These are phyloP conservation scores for Eurystomus glaucurus DNA, from an alignment of 2,797 vertebrate species.

Conservation along the genomic window DNA sequence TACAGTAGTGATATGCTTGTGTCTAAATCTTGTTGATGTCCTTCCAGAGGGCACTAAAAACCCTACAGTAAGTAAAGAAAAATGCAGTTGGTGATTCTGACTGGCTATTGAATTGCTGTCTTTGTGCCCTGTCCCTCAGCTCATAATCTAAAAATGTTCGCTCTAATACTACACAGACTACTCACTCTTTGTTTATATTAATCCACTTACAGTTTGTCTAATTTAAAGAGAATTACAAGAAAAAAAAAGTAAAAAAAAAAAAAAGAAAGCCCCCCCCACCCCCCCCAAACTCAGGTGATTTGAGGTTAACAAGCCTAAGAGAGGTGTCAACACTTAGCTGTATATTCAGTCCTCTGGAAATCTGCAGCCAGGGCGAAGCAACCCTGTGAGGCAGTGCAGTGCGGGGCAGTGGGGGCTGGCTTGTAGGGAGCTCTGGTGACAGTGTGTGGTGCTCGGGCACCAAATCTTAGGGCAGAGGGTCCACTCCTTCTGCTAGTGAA, in stretches of 20 bases:
- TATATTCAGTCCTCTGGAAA: not conserved
- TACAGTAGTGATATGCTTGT: slow-evolving; percentile 37
- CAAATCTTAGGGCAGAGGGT: not conserved
- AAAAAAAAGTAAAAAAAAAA: not conserved
- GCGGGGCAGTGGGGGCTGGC: not conserved
- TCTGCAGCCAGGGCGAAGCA: not conserved
- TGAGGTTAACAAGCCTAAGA: not conserved
- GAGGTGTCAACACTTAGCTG: not conserved
- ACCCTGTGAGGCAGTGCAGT: not conserved
- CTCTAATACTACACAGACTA: not conserved
- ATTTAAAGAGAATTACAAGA: not conserved
- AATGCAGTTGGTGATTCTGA: slow-evolving; percentile 31
- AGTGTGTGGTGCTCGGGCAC: accelerated
- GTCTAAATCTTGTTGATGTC: slow-evolving; percentile 69
- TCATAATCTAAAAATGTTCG: slow-evolving; percentile 3
- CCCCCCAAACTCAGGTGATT: not conserved
- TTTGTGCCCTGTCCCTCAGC: slow-evolving; percentile 36
- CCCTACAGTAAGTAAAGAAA: slow-evolving; percentile 45
- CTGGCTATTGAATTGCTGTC: slow-evolving; percentile 23
- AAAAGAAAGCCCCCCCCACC: not conserved
- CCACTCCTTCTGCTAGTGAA: not conserved
- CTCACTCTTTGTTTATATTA: not conserved
- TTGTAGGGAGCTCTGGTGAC: not conserved
- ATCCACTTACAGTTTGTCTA: not conserved
- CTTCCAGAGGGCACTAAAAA: slow-evolving; percentile 69